These are phyloP conservation scores for Oncorhynchus clarkii DNA, from an alignment of 2,113 vertebrate species.

Conservation along the genomic window DNA sequence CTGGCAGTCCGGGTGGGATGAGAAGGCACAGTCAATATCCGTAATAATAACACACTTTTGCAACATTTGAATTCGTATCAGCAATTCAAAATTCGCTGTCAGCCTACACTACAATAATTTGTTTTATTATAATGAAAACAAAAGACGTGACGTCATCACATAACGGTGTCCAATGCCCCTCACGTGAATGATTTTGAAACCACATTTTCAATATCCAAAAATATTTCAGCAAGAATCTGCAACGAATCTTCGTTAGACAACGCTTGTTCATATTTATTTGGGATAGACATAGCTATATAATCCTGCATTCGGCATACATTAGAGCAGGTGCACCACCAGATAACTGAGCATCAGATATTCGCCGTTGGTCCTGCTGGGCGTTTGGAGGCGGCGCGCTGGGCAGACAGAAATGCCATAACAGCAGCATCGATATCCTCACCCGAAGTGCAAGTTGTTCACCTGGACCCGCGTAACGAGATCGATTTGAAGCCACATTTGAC, in stretches of 20 bases:
- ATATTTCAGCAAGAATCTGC: not conserved
- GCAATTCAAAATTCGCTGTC: no score
- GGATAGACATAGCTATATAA: not conserved
- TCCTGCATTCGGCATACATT: not conserved
- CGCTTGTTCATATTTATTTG: not conserved
- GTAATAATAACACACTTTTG: no score
- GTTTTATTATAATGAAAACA: not conserved
- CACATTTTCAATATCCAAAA: not conserved
- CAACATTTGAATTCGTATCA: no score
- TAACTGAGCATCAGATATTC: not conserved
- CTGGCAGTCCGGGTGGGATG: no score
- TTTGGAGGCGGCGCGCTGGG: constrained; percentile 22
- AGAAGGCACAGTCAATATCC: no score
- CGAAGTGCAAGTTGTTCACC: constrained; percentile 11
- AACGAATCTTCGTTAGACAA: not conserved
- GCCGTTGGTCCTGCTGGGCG: constrained; percentile 2
- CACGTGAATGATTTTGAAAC: not conserved
- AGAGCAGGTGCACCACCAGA: not conserved
- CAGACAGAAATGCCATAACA: constrained; percentile 4
- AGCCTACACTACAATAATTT: no score
- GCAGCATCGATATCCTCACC: not conserved
- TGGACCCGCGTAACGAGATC: not conserved
- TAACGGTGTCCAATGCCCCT: not conserved
- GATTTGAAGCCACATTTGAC: not conserved
- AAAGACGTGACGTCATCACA: constrained; percentile 5